Base-by-base conservation (phyloP, 1,140 invertebrate genomes). In the Danaus melanippus region DNA sequence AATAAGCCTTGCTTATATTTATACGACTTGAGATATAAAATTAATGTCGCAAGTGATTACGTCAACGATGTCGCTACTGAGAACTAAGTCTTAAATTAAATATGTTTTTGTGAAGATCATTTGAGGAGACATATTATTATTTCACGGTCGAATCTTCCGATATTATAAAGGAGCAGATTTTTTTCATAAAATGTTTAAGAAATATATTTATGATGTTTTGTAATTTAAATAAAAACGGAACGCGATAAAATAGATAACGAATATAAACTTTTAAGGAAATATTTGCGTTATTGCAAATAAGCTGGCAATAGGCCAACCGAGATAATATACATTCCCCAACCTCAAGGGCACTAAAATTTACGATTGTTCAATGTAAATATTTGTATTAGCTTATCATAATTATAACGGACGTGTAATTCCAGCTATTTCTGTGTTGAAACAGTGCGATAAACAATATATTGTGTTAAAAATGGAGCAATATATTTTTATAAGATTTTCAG, bases 291-390 rank as follows among this genome's bases (percentile, higher is more conserved):
- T 71, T 55, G 57, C 63, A 61, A 76, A 68, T 74, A 61, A 56
- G 42, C 74, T 83, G 79, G 76, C 79, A 69, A 2, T 60, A 43
- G 49, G 72, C 79, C 79, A 83, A 66, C 58, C 51, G 54, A 56
- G 58, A 52, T 64, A 60, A 74, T 66, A 68, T 68, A 67, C 62
- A 69, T 47, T 57, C 54, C 55, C 50, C 69, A 61, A 72, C 69
- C 71, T 79, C 76, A 82, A 80, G 79, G 75, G 71, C 77, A 71
- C 60, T 71, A 64, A 65, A 74, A 64, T 76, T 73, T 71, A 77
- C 62, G 60, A 72, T 56, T 62, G 62, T 63, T 63, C 50, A 71
- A 63, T 72, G 62, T 69, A 66, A 69, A 72, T 69, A 59, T 69
- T 72, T 67, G 61, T 62, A 67, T 63, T 58, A 52, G 52, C 44